Conservation (phyloP, 2,888 invertebrate species). For the Perizoma affinitatum region DNA sequence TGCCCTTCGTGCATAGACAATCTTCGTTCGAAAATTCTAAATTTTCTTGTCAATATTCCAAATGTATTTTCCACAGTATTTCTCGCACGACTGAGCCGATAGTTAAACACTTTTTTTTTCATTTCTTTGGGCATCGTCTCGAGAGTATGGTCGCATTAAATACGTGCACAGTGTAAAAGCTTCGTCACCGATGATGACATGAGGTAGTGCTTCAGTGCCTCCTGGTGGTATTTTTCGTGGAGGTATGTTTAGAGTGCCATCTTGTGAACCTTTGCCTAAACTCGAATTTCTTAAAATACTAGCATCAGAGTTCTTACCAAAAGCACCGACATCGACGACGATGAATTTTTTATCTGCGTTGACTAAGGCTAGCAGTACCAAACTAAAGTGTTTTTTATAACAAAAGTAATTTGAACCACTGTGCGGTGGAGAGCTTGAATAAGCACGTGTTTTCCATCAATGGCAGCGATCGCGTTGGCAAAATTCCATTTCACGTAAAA, state of each 20-base stretch:
- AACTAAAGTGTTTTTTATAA: slow-evolving; percentile 33
- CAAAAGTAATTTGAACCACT: slow-evolving; percentile 31
- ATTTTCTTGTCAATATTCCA: background rate
- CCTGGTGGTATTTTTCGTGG: slow-evolving; percentile 11
- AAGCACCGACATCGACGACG: slow-evolving; percentile 33
- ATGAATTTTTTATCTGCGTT: slow-evolving; percentile 35
- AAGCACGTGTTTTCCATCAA: slow-evolving; percentile 32
- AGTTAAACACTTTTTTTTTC: slow-evolving; percentile 16
- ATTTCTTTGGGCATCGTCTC: too few species aligned
- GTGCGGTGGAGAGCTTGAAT: slow-evolving; percentile 28
- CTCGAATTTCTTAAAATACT: slow-evolving; percentile 33
- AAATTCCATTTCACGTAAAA: too few species aligned
- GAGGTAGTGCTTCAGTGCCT: slow-evolving; percentile 14
- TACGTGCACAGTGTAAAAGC: too few species aligned
- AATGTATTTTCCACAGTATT: background rate
- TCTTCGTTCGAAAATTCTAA: slow-evolving; percentile 22
- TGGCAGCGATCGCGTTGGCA: background rate
- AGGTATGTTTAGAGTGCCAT: slow-evolving; percentile 20
- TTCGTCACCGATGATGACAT: slow-evolving; percentile 10
- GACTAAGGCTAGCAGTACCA: slow-evolving; percentile 33
- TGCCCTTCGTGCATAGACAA: slow-evolving; percentile 11
- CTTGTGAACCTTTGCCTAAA: slow-evolving; percentile 31
- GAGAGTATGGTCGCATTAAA: too few species aligned
- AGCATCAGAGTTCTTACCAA: slow-evolving; percentile 36
- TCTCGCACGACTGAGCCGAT: slow-evolving; percentile 30